Conservation (phyloP, 2,888 invertebrate species). For the Aricia artaxerxes region DNA sequence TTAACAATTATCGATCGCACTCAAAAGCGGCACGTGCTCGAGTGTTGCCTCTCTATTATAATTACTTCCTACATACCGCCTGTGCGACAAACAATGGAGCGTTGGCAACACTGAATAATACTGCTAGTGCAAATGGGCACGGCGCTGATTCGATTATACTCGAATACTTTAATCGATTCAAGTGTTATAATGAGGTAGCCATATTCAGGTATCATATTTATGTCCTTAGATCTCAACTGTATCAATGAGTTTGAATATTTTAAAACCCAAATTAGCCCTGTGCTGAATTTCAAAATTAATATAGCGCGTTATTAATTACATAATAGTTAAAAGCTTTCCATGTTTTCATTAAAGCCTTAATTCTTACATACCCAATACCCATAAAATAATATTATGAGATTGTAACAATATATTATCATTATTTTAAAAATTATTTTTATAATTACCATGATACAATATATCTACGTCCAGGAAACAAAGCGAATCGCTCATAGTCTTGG, state of each 20-base stretch:
- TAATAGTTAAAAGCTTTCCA: background rate
- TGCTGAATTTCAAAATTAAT: background rate
- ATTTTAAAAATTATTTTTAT: background rate
- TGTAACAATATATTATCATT: background rate
- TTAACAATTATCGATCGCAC: conserved; percentile 47
- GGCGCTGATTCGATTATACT: conserved; percentile 30
- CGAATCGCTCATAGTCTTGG: background rate
- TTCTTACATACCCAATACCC: background rate
- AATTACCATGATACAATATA: background rate
- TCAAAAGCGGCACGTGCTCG: conserved; percentile 45
- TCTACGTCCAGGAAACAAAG: conserved; percentile 8
- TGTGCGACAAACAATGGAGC: conserved; percentile 56
- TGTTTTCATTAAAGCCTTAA: background rate
- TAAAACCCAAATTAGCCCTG: background rate
- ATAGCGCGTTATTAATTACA: background rate
- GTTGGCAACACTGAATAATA: conserved; percentile 61
- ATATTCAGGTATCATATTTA: background rate
- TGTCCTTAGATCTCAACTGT: background rate
- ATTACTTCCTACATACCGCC: conserved; percentile 74
- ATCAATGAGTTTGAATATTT: background rate
- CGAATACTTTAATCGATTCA: conserved; percentile 14
- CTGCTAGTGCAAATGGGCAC: conserved; percentile 39
- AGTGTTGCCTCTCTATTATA: conserved; percentile 73
- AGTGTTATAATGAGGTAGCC: background rate
- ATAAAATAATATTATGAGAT: background rate